Base-by-base conservation (phyloP, 1,140 invertebrate genomes). In the Diplogasteroides magnus region DNA sequence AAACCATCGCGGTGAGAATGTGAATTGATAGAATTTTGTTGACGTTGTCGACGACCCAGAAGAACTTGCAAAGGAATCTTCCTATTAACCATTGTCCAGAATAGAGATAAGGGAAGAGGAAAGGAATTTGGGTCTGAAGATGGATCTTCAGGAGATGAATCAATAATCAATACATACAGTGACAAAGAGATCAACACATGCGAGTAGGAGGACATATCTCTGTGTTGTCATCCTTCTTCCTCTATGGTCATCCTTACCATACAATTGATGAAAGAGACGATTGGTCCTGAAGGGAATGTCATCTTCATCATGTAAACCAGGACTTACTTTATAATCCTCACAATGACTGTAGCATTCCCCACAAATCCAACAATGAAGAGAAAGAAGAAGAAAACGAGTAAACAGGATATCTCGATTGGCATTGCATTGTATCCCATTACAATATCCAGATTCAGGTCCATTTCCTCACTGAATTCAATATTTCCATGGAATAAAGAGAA, bases 11-110 rank as follows among this genome's bases (percentile, higher is more conserved):
- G 2, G 66, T 55, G 26, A 68, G 58, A 19, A 68, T 37, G 31
- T 68, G 66, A 31, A 68, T 61, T 3, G 57, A 61, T 13, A 68
- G 66, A 31, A 68, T 61, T 56, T 68, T 68, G 66, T 68, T 68
- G 19, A 68, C 58, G n/a, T 59, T 28, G 15, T 68, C 66, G 2
- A 31, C 58, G 26, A 31, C 31, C 56, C 59, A 68, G 58, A 61
- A 65, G 15, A 64, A 29, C 26, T 64, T 68, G 31, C 66, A 68
- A 23, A 61, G n/a, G 15, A 48, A 64, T 19, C 62, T 56, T 13
- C 66, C 66, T 19, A 68, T 48, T 19, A 68, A 27, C 66, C 66
- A 68, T 64, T 68, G 31, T n/a, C 66, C 66, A 25, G 61, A 68
- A 27, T 63, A 68, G 58, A 68, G 31, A 26, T 67, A 68, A 2